A percentile compares a stretch with the other conserved stretches of the same genome.
phyloP scores from a whole-genome alignment of 2,888 invertebrate species.

The Drosophila melanosoma region DNA sequence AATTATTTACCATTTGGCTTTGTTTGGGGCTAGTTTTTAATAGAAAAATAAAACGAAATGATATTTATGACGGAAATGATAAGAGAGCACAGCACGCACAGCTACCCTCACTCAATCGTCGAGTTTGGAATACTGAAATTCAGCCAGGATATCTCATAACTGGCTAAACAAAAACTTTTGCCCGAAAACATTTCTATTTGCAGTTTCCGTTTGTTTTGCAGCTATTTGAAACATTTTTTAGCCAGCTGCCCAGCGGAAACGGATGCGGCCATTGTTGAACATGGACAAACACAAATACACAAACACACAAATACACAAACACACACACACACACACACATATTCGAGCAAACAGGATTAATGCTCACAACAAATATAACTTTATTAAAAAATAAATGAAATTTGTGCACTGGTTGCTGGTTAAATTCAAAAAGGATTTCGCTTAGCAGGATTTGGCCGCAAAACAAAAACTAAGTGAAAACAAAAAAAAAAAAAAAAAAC shows the following conservation, averaged over 20 bases:
- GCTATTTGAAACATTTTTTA: conserved; percentile 69
- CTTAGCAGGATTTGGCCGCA: conserved; percentile 45
- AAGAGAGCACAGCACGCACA: conserved; percentile 61
- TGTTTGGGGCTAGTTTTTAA: conserved; percentile 74
- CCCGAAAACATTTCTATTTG: conserved; percentile 66
- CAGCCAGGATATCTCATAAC: conserved; percentile 64
- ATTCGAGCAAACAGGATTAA: conserved; percentile 59
- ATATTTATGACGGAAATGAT: conserved; percentile 85
- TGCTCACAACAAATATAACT: conserved; percentile 80
- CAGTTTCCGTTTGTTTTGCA: conserved; percentile 69
- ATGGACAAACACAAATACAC: conserved; percentile 52
- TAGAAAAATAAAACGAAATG: conserved; percentile 83
- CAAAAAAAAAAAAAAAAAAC: conserved; percentile 18
- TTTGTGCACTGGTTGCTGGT: conserved; percentile 55
- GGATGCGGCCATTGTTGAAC: conserved; percentile 79
- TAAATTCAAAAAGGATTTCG: conserved; percentile 46
- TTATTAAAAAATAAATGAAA: conserved; percentile 80
- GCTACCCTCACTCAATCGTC: conserved; percentile 4
- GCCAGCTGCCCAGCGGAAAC: conserved; percentile 67
- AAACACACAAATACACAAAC: conserved; percentile 20
- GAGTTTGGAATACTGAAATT: conserved; percentile 17
- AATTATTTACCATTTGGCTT: conserved; percentile 35
- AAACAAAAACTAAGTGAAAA: conserved; percentile 47
- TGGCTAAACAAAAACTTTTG: conserved; percentile 57
- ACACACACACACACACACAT: neutral